Percentiles rank a stretch among this genome's conserved stretches.
Conservation (phyloP, 1,140 invertebrate species). For the Andricus grossulariae region DNA sequence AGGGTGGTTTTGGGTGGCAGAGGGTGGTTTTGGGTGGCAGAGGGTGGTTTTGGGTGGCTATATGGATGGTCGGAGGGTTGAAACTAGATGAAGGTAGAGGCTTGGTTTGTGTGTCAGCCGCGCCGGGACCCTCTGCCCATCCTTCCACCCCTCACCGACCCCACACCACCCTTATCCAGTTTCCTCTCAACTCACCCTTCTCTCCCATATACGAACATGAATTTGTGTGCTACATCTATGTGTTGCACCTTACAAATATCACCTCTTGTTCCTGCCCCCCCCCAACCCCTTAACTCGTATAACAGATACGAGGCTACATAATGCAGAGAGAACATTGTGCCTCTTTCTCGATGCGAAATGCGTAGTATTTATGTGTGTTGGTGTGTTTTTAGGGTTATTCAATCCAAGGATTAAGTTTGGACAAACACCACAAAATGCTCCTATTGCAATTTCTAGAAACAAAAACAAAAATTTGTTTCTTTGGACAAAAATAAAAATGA, state of each 20-base stretch:
- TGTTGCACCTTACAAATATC: no score
- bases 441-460: no score
- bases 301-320: slow-evolving; percentile 60
- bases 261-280: no score
- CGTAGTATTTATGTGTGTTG: no score
- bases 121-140: slow-evolving; percentile 64
- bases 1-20: slow-evolving; percentile 26
- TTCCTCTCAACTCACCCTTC: slow-evolving; percentile 58
- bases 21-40: slow-evolving; percentile 24
- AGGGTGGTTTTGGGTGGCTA: slow-evolving; percentile 33
- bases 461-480: no score
- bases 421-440: no score
- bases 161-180: slow-evolving; percentile 44
- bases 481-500: no score
- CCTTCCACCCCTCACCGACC: slow-evolving; percentile 45
- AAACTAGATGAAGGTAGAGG: slow-evolving; percentile 56
- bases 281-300: slow-evolving; percentile 39
- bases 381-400: no score
- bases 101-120: slow-evolving; percentile 71
- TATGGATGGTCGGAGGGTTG: slow-evolving; percentile 47
- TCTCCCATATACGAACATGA: background rate
- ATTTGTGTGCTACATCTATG: no score
- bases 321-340: slow-evolving; percentile 66
- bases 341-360: slow-evolving; percentile 39
- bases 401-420: no score